phyloP scores from a whole-genome alignment of 53 echinoderm and acorn worm genomes.

The Actinopyga echinites region DNA sequence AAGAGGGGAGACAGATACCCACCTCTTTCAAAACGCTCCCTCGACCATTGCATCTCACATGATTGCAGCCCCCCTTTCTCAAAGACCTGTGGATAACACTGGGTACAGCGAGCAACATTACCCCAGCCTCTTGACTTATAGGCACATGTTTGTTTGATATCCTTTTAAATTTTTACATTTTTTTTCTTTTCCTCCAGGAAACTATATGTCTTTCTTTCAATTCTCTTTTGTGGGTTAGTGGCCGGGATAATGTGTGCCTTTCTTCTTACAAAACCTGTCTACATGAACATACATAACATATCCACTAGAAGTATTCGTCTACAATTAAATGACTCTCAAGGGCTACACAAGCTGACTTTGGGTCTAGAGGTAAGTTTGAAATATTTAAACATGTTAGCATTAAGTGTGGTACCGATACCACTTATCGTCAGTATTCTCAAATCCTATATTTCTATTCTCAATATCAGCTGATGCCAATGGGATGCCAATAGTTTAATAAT shows the following conservation, averaged over 20 bases:
- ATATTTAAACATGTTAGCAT: background rate
- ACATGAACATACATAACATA: constrained; percentile 36
- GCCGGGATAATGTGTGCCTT: constrained; percentile 62
- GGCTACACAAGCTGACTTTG: background rate
- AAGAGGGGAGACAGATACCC: no score
- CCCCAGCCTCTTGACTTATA: no score
- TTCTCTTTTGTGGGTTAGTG: constrained; percentile 51
- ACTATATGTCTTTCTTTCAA: constrained; percentile 45
- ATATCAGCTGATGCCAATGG: no score
- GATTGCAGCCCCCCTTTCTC: no score
- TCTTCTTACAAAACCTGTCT: constrained; percentile 46
- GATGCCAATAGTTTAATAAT: no score
- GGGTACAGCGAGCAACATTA: no score
- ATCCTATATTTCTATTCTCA: no score
- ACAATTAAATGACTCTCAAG: background rate
- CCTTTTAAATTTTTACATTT: background rate
- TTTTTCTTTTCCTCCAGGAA: constrained; percentile 20
- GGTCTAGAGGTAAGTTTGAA: constrained; percentile 26
- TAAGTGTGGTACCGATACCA: background rate
- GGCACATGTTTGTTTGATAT: no score
- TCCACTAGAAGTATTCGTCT: constrained; percentile 9
- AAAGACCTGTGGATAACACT: no score
- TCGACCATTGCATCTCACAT: no score
- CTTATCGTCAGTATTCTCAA: no score
- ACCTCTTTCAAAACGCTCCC: no score